Base-by-base conservation (phyloP, 2,797 vertebrate species). In the Galaxias olidus region DNA sequence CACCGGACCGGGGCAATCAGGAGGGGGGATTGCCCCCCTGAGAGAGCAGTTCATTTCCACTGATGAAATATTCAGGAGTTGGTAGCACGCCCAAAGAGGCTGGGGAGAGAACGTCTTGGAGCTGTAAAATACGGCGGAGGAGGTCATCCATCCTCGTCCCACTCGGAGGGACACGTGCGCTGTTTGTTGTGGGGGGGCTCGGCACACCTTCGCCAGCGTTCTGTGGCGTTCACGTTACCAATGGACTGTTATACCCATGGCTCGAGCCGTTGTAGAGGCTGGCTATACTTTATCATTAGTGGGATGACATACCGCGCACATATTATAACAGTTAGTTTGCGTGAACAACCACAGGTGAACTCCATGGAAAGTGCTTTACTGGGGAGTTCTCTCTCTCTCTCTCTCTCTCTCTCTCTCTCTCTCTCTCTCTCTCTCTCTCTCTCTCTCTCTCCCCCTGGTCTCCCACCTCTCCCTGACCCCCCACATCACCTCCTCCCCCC, bases 61-160 rank as follows among this genome's bases (percentile, higher is more conserved):
- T 69, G 67, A 71, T 84, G 69, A 83, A 86, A 86, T 82, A 82
- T 82, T 86, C 61, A 82, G 65, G 67, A 79, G 75, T 20, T 48
- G 66, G 66, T n/a, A 63, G 75, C 67, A 68, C 49, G 65, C 63
- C 59, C 56, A 61, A 18, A 43, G 64, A 73, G 63, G 66, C 19
- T 18, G n/a, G 9, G 47, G 52, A 47, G 18, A 30, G 6, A 30
- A 30, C 30, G n/a, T n/a, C n/a, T 30, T 30, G 30, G 30, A 30
- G 30, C 30, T 30, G 30, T 30, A 30, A 30, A 30, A 30, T 6
- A 30, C 6, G 30, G 30, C 30, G 30, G 30, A 30, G 30, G 30
- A 30, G 30, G 30, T 30, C 30, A 30, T 30, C 30, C 30, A 30
- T 30, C 30, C 30, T 30, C 30, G 30, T 2, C 30, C 30, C 30